Base-by-base conservation (phyloP, 2,113 vertebrate genomes). In the Saccopteryx leptura region DNA sequence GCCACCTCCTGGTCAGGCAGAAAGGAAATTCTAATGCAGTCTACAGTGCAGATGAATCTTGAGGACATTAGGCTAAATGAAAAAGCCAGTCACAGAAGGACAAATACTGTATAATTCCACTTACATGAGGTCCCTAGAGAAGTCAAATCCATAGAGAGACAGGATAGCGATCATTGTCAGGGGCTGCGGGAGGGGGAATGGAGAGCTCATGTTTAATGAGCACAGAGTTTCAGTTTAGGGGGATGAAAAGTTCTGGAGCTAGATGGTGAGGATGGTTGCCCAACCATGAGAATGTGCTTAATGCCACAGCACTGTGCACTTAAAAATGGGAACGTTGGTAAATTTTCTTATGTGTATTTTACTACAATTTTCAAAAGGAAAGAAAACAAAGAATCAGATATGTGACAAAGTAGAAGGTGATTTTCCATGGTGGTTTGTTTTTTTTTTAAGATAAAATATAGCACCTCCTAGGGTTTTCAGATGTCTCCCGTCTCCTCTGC, bases 201-300 rank as follows among this genome's bases (percentile, higher is more conserved):
- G 1, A 26, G 4, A 6, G 9, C 9, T 2, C 10, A 10, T 10
- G 18, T 13, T 63, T 24, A 26, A 3, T 12, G 28, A 33, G 31
- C 2, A 26, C 33, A 19, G 78, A 61, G 81, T 9, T 50, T 79
- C 58, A 1, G 4, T 60, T n/a, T 26, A 2, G 31, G 33, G 58
- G 26, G 19, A 17, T 7, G 54, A 69, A 26, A 60, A 2, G 9
- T 74, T 50, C 46, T 66, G 18, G 18, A 19, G 85, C 9, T 11
- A 4, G 17, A 0, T 5, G 48, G 26, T 0, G 6, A 31, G 5
- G 10, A 15, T 0, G 15, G 24, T 6, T 17, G 10, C 21, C 2
- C 17, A 3, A 7, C 21, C 21, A 18, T 0, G 7, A 3, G 11
- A 65, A 26, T 6, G 4, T 17, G 4, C 5, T 65, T n/a, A 31